phyloP scores from a whole-genome alignment of 2,113 vertebrate species.

The Sturnira hondurensis region DNA sequence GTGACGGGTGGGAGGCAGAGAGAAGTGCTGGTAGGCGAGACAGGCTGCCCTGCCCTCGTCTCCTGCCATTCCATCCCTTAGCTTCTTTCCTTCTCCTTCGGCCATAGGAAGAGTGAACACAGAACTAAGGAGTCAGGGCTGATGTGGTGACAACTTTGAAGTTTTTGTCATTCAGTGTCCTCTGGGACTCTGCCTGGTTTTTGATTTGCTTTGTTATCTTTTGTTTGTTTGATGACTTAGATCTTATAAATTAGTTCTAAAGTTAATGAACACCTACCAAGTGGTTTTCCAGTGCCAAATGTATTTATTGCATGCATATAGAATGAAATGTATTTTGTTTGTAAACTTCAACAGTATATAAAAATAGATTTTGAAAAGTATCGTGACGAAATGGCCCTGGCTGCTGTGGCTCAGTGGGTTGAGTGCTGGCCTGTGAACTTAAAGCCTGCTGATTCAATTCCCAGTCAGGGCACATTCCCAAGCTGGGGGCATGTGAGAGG shows the following conservation, averaged over 20 bases:
- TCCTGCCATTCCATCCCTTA: not conserved
- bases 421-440: too few relatives aligned
- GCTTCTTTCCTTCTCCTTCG: not conserved
- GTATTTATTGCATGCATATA: not conserved
- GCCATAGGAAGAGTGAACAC: not conserved
- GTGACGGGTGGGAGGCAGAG: not conserved
- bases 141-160: not conserved
- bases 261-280: not conserved
- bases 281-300: not conserved
- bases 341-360: not conserved
- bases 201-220: not conserved
- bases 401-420: too few relatives aligned
- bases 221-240: not conserved
- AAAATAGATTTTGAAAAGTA: constrained; percentile 18
- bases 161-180: not conserved
- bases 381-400: too few relatives aligned
- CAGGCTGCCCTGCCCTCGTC: not conserved
- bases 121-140: not conserved
- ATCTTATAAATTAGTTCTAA: not conserved
- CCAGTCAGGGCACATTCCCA: too few relatives aligned
- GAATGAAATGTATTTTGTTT: constrained; percentile 3
- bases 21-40: not conserved
- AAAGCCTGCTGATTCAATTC: too few relatives aligned
- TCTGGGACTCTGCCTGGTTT: not conserved
- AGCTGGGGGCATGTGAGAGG: too few relatives aligned